Conservation (phyloP, 2,888 invertebrate species). For the Crioceris asparagi region DNA sequence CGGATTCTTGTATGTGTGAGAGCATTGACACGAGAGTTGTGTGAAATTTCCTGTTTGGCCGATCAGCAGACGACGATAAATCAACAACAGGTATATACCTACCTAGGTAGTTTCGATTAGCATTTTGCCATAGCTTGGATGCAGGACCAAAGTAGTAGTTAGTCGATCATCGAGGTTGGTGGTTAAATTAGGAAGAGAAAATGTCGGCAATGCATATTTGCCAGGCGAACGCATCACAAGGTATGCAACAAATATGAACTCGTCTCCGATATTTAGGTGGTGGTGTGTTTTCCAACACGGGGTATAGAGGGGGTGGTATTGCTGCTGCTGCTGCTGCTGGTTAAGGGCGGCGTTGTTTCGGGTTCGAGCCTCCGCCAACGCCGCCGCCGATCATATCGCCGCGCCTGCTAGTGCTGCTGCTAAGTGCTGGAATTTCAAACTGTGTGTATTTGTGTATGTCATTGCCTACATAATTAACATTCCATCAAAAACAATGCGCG, state of each 20-base stretch:
- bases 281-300: conserved; percentile 18
- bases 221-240: conserved; percentile 21
- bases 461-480: conserved; percentile 37
- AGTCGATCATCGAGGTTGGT: no score
- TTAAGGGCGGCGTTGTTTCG: conserved; percentile 23
- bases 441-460: conserved; percentile 33
- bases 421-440: conserved; percentile 33
- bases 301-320: background rate
- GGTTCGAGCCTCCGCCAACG: no score
- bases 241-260: conserved; percentile 35
- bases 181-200: conserved; percentile 21
- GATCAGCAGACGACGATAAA: no score
- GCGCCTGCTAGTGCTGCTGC: conserved; percentile 15
- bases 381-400: conserved; percentile 29
- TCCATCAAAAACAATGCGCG: no score
- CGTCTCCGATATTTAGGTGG: conserved; percentile 28
- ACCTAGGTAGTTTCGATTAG: no score
- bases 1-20: no score
- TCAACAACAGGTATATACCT: no score
- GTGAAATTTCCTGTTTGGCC: no score
- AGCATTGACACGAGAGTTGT: no score
- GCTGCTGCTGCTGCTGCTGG: conserved; percentile 2
- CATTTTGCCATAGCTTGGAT: no score
- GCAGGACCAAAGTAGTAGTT: no score
- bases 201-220: conserved; percentile 32